A percentile compares a stretch with the other conserved stretches of the same genome.
Evolutionary conservation across 2,797 vertebrate species (phyloP).

Genomic region (Botia almorhae): DNA sequence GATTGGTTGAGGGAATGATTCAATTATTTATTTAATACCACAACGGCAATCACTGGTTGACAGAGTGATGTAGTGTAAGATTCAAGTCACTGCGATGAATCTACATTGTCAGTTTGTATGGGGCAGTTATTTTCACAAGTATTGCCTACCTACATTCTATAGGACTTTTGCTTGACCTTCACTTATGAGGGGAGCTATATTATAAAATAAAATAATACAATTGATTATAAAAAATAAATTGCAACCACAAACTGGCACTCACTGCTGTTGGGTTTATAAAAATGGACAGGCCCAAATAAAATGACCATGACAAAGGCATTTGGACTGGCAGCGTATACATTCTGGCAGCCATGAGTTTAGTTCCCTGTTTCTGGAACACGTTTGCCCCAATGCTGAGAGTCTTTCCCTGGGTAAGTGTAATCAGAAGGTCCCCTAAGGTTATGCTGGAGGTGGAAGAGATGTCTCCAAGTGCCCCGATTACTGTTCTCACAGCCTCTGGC

Average conservation of each 20-base stretch:
- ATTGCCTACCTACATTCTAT: background rate
- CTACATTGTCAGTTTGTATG: background rate
- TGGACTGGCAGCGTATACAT: conserved; percentile 11
- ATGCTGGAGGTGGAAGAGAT: conserved; percentile 41
- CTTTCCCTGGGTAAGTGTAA: conserved; percentile 32
- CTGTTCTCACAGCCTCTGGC: conserved; percentile 4
- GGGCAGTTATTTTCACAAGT: conserved; percentile 3
- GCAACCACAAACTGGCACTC: background rate
- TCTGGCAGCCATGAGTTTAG: conserved; percentile 20
- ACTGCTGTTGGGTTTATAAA: conserved; percentile 24
- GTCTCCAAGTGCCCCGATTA: conserved; percentile 47
- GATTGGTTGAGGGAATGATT: background rate
- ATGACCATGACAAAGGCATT: conserved; percentile 32
- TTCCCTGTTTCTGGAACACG: background rate
- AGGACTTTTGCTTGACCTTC: conserved; percentile 20
- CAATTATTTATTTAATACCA: background rate
- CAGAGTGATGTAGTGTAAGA: no score
- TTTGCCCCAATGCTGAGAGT: conserved; percentile 14
- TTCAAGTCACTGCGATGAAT: background rate
- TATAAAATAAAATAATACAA: background rate
- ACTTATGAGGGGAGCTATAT: conserved; percentile 13
- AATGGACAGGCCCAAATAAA: background rate
- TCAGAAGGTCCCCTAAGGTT: conserved; percentile 40
- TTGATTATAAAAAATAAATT: background rate
- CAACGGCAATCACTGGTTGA: background rate